phyloP scores from a whole-genome alignment of 2,888 invertebrate species.

The Abscondita cerata region DNA sequence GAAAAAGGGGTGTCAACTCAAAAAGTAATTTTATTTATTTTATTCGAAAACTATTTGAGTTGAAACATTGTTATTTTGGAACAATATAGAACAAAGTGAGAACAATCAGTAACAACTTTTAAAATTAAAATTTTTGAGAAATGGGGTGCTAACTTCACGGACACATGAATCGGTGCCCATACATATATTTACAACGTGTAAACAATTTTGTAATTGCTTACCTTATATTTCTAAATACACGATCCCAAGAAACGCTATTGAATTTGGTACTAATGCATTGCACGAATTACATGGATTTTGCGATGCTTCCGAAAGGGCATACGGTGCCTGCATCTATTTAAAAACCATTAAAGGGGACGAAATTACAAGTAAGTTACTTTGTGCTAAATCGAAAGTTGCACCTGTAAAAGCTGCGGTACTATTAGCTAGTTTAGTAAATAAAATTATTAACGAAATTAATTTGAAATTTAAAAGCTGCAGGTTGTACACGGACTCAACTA shows the following conservation, averaged over 20 bases:
- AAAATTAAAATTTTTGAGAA: background rate
- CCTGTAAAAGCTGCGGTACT: background rate
- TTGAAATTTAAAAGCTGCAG: background rate
- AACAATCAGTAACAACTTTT: background rate
- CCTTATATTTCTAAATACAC: background rate
- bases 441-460: slow-evolving; percentile 1
- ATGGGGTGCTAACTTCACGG: background rate
- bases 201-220: background rate
- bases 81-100: background rate
- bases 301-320: background rate
- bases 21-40: no score
- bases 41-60: no score
- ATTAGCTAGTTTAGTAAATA: background rate
- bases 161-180: slow-evolving; percentile 3
- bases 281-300: slow-evolving; percentile 7
- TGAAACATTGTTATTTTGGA: no score
- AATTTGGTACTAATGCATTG: background rate
- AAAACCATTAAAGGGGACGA: background rate
- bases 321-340: background rate
- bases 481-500: slow-evolving; percentile 5
- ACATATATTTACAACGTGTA: background rate
- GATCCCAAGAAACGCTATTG: background rate
- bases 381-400: background rate
- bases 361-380: background rate
- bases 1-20: no score